Base-by-base conservation (phyloP, 2,113 vertebrate species). In the Pyxicephalus adspersus region DNA sequence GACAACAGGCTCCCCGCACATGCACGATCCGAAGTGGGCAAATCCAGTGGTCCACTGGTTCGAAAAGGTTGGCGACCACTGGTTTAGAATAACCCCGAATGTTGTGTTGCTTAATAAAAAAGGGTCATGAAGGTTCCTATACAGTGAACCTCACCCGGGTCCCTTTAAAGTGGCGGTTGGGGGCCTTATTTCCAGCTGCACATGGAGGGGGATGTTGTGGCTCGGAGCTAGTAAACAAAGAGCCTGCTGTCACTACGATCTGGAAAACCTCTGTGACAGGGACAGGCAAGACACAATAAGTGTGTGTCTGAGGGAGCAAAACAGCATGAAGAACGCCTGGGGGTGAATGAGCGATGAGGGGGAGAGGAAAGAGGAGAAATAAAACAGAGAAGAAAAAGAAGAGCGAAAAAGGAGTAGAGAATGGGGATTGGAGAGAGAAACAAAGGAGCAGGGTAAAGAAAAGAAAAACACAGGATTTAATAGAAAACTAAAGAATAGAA, bases 201-300 rank as follows among this genome's bases (percentile, higher is more conserved):
- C 75, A 64, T 19, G 28, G 60, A 54, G 45, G 34, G 29, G 38
- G 60, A 64, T 54, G 75, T 54, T 64, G 61, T 77, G 75, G 75
- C 75, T 65, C 23, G 38, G 38, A 77, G 75, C 61, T 63, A 76
- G 58, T 63, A 76, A 63, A 52, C 75, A 64, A 61, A 64, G 74
- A 65, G 60, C 45, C 75, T 28, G 75, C 61, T 77, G 75, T 77
- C 75, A 77, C 34, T 64, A 45, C 38, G 34, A 77, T 45, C 75
- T 64, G 61, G 45, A 34, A 34, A 77, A 52, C 75, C 11, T 50
- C 61, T 63, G 31, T 77, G 75, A 77, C 38, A 61, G 19, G 75
- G 75, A 77, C 75, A 50, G 58, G 74, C 74, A 26, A 45, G 25
- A 51, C 74, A 64, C 75, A 77, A 65, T 77, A 77, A 75, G 54